phyloP scores from a whole-genome alignment of 2,888 invertebrate species.

The Bursaphelenchus okinawaensis region DNA sequence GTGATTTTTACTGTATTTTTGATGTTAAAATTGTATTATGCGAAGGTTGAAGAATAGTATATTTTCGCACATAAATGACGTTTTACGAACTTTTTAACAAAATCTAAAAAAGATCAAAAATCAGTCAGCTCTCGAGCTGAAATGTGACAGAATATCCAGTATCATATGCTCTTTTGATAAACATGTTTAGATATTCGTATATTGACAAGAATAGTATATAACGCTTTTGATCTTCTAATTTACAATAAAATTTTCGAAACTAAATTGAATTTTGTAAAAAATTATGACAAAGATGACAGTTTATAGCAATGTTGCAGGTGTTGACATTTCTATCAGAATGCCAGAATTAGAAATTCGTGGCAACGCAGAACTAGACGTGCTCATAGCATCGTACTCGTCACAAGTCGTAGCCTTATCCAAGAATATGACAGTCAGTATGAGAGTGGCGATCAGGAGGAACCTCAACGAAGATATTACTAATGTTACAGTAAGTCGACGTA shows the following conservation, averaged over 20 bases:
- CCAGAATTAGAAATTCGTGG: constrained; percentile 29
- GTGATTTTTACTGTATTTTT: constrained; percentile 8
- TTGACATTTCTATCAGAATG: constrained; percentile 24
- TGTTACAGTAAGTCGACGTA: constrained; percentile 19
- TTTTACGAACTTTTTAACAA: no score
- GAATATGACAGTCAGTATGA: constrained; percentile 29
- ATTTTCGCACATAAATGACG: no score
- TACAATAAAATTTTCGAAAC: no score
- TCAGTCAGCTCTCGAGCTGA: no score
- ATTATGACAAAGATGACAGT: not conserved
- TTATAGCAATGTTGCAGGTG: no score
- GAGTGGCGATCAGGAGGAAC: constrained; percentile 20
- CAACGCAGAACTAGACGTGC: constrained; percentile 27
- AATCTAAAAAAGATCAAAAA: no score
- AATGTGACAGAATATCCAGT: no score
- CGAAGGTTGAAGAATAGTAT: no score
- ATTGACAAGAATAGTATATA: not conserved
- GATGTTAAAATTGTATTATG: not conserved
- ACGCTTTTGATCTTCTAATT: no score
- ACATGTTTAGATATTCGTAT: not conserved
- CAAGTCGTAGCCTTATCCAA: constrained; percentile 26
- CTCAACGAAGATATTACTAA: constrained; percentile 23
- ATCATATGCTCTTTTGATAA: no score
- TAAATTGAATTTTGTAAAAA: not conserved
- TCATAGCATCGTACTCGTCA: constrained; percentile 29